Evolutionary conservation across 2,888 invertebrate species (phyloP).

Genomic region (Tigriopus californicus): DNA sequence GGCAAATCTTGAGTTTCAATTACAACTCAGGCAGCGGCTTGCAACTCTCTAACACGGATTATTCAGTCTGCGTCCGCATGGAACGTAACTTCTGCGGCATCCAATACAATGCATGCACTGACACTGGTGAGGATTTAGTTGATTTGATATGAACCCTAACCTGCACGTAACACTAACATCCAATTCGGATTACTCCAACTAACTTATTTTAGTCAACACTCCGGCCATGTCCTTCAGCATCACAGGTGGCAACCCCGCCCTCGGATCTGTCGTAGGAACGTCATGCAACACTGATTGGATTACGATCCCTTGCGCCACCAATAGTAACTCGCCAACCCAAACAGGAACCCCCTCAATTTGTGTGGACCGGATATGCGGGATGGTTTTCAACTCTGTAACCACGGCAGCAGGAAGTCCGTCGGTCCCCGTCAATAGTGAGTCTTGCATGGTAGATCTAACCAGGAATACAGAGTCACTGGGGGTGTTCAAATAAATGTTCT

Average conservation of each 20-base stretch:
- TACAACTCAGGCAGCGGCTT: slow-evolving; percentile 53
- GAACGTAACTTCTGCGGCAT: slow-evolving; percentile 72
- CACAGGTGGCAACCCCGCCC: slow-evolving; percentile 52
- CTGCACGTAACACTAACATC: background rate
- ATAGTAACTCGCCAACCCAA: slow-evolving; percentile 47
- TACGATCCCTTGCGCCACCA: slow-evolving; percentile 53
- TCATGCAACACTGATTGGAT: slow-evolving; percentile 46
- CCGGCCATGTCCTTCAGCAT: slow-evolving; percentile 53
- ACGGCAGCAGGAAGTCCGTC: background rate
- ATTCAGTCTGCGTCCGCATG: slow-evolving; percentile 61
- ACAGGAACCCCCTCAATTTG: slow-evolving; percentile 37
- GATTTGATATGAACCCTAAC: background rate
- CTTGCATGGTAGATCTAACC: background rate
- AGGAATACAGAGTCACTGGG: too few relatives aligned
- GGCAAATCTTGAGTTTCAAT: slow-evolving; percentile 62
- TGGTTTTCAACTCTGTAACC: slow-evolving; percentile 35
- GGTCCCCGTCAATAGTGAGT: slow-evolving; percentile 11
- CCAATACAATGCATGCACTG: slow-evolving; percentile 54
- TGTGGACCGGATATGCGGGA: slow-evolving; percentile 58
- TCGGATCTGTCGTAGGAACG: slow-evolving; percentile 43
- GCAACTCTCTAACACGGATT: slow-evolving; percentile 71
- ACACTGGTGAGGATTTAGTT: slow-evolving; percentile 36
- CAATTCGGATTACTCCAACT: background rate
- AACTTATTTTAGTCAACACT: slow-evolving; percentile 39
- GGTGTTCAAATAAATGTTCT: too few relatives aligned